Conservation (phyloP, 2,113 vertebrate species). For the Nanger granti region DNA sequence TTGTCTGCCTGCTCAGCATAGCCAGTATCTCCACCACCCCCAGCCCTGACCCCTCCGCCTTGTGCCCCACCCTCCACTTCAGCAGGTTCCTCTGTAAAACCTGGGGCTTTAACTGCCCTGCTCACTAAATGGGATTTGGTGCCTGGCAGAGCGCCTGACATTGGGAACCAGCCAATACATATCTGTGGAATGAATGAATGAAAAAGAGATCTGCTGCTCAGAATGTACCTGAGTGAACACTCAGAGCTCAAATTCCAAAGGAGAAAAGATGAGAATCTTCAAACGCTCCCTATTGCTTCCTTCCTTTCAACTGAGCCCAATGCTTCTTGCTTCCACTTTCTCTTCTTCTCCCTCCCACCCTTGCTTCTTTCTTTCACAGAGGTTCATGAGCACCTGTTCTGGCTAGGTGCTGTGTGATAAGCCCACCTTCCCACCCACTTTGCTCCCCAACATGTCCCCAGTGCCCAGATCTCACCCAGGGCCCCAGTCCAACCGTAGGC, state of each 20-base stretch:
- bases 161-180: background rate
- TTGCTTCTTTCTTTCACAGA: background rate
- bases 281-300: background rate
- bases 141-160: background rate
- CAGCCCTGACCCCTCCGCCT: background rate
- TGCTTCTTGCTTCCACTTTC: background rate
- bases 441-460: background rate
- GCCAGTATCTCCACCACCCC: background rate
- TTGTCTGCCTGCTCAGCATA: background rate
- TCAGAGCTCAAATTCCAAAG: background rate
- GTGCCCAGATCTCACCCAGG: background rate
- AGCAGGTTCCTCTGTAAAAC: background rate
- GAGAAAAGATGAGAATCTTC: background rate
- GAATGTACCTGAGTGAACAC: background rate
- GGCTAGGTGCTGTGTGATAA: background rate
- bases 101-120: background rate
- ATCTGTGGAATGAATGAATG: background rate
- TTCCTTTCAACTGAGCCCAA: background rate
- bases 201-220: background rate
- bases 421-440: background rate
- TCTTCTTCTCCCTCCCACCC: too few relatives aligned
- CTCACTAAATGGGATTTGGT: background rate
- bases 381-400: background rate
- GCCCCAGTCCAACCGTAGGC: background rate
- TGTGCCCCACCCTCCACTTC: too few relatives aligned